These are phyloP conservation scores for Syngnathus scovelli DNA, from an alignment of 2,113 vertebrate species.

Conservation along the genomic window DNA sequence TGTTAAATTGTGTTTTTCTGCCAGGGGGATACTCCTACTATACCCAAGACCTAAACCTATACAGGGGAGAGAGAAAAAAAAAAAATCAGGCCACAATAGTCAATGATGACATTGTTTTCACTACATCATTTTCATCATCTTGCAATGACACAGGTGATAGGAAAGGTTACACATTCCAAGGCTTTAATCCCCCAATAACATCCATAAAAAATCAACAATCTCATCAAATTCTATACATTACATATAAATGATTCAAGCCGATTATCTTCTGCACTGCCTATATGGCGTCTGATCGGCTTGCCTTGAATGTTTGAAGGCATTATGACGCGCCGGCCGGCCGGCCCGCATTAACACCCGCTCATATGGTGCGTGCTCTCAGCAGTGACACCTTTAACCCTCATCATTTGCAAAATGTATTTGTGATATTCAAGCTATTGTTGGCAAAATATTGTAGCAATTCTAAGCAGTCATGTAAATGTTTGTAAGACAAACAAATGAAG, in stretches of 20 bases:
- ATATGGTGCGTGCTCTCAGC: slow-evolving; percentile 1
- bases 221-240: slow-evolving; percentile 47
- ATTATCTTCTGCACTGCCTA: slow-evolving; percentile 48
- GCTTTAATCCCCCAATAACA: slow-evolving; percentile 43
- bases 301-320: slow-evolving; percentile 30
- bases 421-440: not conserved
- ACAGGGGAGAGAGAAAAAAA: slow-evolving; percentile 8
- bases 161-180: slow-evolving; percentile 35
- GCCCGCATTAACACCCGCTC: slow-evolving; percentile 28
- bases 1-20: slow-evolving; percentile 13
- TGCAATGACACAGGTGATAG: slow-evolving; percentile 26
- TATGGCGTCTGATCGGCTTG: slow-evolving; percentile 54
- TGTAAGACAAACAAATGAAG: slow-evolving; percentile 28
- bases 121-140: slow-evolving; percentile 27
- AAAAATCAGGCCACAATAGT: slow-evolving; percentile 36
- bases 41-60: not conserved
- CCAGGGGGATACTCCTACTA: slow-evolving; percentile 10
- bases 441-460: not conserved
- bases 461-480: slow-evolving; percentile 21
- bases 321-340: slow-evolving; percentile 1
- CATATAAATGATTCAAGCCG: slow-evolving; percentile 41
- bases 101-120: slow-evolving; percentile 35
- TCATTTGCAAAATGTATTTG: not conserved
- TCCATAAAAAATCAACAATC: slow-evolving; percentile 39
- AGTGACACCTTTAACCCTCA: not conserved